Evolutionary conservation across 2,113 vertebrate species (phyloP).

Genomic region (Melanostigma gelatinosum): DNA sequence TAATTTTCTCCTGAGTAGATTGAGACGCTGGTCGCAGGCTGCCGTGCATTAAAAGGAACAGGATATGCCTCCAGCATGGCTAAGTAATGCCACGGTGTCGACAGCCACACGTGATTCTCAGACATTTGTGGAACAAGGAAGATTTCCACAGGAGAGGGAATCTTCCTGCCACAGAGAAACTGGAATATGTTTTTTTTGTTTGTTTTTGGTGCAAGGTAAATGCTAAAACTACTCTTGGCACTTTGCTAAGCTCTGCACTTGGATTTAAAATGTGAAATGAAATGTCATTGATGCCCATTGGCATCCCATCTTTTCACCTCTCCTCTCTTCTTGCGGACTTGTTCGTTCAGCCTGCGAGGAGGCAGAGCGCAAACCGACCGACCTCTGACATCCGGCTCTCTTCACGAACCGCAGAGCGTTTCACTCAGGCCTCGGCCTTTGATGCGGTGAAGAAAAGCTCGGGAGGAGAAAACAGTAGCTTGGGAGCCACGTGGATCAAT

Average conservation of each 20-base stretch:
- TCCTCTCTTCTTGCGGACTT: background rate
- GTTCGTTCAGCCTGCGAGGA: background rate
- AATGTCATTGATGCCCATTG: conserved; percentile 3
- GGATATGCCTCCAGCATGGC: conserved; percentile 52
- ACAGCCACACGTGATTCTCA: conserved; percentile 27
- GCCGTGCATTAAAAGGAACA: conserved; percentile 65
- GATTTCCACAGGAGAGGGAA: conserved; percentile 32
- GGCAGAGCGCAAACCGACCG: background rate
- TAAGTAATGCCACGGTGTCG: conserved; percentile 28
- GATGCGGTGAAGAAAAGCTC: background rate
- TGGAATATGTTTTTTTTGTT: background rate
- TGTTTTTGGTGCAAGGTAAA: background rate
- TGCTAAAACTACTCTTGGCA: conserved; percentile 28
- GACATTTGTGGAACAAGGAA: conserved; percentile 24
- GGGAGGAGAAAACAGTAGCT: background rate
- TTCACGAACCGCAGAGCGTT: background rate
- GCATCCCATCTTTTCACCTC: conserved; percentile 35
- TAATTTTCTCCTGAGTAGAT: conserved; percentile 73
- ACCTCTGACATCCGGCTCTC: conserved; percentile 19
- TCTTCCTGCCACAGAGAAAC: background rate
- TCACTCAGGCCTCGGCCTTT: background rate
- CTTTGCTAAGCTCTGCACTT: background rate
- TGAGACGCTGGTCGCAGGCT: conserved; percentile 54
- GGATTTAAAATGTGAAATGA: conserved; percentile 20
- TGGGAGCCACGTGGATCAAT: background rate